These are phyloP conservation scores for Palloptera scutellata DNA, from an alignment of 2,888 invertebrate genomes.

Conservation along the genomic window DNA sequence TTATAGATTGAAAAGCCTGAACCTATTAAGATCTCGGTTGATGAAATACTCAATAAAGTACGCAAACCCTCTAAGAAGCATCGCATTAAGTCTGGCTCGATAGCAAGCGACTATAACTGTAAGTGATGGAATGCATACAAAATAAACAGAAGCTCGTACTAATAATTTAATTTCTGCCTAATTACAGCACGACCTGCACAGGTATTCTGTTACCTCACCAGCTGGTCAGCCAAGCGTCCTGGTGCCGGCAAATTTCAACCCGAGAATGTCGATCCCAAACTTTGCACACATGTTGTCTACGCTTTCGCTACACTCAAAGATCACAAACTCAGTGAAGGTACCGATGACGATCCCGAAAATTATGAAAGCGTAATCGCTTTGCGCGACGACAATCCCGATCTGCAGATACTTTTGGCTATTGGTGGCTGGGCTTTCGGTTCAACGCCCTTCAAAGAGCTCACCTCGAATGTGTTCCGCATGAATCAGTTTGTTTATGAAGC, in stretches of 20 bases:
- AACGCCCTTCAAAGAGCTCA: conserved; percentile 91
- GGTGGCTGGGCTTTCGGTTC: conserved; percentile 98
- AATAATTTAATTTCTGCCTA: background rate
- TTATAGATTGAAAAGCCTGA: conserved; percentile 75
- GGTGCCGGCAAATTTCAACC: conserved; percentile 89
- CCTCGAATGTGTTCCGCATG: conserved; percentile 91
- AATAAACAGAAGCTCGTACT: background rate
- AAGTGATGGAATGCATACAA: conserved; percentile 54
- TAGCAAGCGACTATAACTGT: conserved; percentile 71
- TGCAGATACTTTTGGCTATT: conserved; percentile 87
- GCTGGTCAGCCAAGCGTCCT: conserved; percentile 93
- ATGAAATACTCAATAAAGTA: conserved; percentile 74
- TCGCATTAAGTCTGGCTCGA: conserved; percentile 67
- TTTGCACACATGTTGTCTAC: conserved; percentile 95
- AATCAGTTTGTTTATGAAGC: conserved; percentile 95
- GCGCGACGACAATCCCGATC: conserved; percentile 85
- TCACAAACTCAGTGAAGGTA: conserved; percentile 80
- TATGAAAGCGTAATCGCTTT: conserved; percentile 86
- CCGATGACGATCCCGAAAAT: conserved; percentile 84
- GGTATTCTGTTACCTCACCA: conserved; percentile 94
- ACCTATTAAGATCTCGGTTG: conserved; percentile 78
- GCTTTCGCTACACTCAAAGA: conserved; percentile 93
- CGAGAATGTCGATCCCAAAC: conserved; percentile 84
- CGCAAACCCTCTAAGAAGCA: conserved; percentile 71
- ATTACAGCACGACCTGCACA: conserved; percentile 80